Conservation (phyloP, 2,113 vertebrate genomes). For the Gnathonemus echidnorhynchus region DNA sequence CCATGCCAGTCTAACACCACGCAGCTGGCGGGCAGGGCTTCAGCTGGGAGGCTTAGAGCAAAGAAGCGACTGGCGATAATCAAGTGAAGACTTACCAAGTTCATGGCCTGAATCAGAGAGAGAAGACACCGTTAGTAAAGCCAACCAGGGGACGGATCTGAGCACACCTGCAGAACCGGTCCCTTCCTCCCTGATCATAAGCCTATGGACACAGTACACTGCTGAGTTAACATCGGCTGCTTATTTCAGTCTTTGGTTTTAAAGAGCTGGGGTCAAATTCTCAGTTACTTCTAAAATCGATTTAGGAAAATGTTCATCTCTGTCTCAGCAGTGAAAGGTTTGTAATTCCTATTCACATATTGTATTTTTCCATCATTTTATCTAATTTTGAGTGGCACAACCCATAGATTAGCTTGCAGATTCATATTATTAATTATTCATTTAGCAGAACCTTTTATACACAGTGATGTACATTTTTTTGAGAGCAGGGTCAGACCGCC, state of each 20-base stretch:
- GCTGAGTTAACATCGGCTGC: background rate
- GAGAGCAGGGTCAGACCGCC: background rate
- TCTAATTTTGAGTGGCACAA: background rate
- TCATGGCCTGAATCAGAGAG: slow-evolving; percentile 84
- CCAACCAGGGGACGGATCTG: background rate
- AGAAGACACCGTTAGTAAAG: slow-evolving; percentile 50
- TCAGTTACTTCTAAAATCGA: background rate
- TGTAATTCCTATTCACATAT: background rate
- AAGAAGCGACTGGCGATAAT: slow-evolving; percentile 31
- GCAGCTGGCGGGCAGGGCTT: background rate
- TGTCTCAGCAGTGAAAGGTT: background rate
- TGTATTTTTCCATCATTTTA: background rate
- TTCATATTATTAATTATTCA: background rate
- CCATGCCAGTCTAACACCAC: slow-evolving; percentile 1
- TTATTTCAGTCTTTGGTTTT: background rate
- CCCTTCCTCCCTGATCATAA: background rate
- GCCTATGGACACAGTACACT: background rate
- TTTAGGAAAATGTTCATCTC: background rate
- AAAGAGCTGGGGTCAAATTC: background rate
- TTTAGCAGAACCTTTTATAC: background rate
- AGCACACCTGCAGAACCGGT: background rate
- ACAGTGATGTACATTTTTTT: background rate
- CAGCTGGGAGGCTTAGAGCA: slow-evolving; percentile 9
- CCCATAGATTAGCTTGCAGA: background rate
- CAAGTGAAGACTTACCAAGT: slow-evolving; percentile 83